Evolutionary conservation across 1,140 invertebrate genomes (phyloP).

Genomic region (Neotoxoptera formosana): DNA sequence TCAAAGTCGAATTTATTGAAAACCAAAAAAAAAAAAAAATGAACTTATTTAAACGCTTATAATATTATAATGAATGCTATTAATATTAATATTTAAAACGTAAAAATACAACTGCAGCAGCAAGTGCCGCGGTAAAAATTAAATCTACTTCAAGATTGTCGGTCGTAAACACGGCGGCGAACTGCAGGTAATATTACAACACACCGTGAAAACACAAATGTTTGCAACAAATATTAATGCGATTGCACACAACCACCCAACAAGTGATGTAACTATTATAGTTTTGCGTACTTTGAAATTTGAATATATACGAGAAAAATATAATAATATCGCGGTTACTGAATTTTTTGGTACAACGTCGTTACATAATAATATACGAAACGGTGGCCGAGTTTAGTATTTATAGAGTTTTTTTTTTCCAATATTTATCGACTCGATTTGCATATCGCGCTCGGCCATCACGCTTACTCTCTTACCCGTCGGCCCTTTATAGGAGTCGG

Average conservation of each 20-base stretch:
- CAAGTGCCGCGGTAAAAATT: not conserved
- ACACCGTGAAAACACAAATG: not conserved
- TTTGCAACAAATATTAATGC: not conserved
- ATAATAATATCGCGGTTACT: not conserved
- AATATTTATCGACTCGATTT: not conserved
- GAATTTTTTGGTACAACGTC: not conserved
- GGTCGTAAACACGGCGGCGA: not conserved
- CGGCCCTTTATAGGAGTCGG: no score
- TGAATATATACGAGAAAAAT: conserved; percentile 11
- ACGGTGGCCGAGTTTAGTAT: not conserved
- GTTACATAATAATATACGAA: not conserved
- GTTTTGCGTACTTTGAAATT: not conserved
- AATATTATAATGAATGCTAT: not conserved
- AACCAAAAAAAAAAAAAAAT: not conserved
- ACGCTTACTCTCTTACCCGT: not conserved
- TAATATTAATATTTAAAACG: not conserved
- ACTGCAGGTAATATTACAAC: not conserved
- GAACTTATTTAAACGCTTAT: not conserved
- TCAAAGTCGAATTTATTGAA: not conserved
- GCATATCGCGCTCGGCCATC: not conserved
- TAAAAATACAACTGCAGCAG: not conserved
- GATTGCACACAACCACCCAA: not conserved
- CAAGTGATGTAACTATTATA: not conserved
- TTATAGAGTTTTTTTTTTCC: not conserved
- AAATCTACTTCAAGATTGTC: not conserved